Base-by-base conservation (phyloP, 2,888 invertebrate genomes). In the Dasypolia templi region DNA sequence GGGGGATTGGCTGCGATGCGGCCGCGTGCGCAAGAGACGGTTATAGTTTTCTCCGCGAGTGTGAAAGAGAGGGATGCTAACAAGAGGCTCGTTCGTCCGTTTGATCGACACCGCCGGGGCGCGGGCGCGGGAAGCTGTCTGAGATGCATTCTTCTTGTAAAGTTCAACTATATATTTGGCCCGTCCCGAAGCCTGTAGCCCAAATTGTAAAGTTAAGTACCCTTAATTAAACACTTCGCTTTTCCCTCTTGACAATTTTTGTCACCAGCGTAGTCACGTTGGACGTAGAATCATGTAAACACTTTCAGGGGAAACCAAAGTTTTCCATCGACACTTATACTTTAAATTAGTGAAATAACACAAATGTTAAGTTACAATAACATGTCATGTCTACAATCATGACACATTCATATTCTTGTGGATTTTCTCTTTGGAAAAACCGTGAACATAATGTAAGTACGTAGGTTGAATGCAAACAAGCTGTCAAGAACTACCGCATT, bases 1-100 rank as follows among this genome's bases (percentile, higher is more conserved):
- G 96, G 96, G 96, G 96, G 96, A 95, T 96, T 95, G 96, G 95
- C 95, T 96, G 95, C 93, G 95, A 94, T 95, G 95, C 94, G 93
- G 94, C 92, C 87, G 92, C 81, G 95, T 88, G 91, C 76, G 93
- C 92, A 83, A 79, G 91, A 91, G 94, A 95, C 85, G 82, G 90
- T 87, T 83, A 89, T 91, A 92, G 85, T 88, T 88, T 82, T 82
- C 76, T 72, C 82, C 84, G 83, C 67, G 89, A 75, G 95, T 87
- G 91, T 64, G 93, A 95, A 87, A 84, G 92, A 91, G 95, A 95
- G 88, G 90, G 91, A 87, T 86, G 95, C 90, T 96, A 96, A 96
- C 95, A 95, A 96, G 96, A 96, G 96, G 94, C 96, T 96, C 91
- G 95, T 95, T 95, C 95, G 94, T 94, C 92, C 95, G 95, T 96